Conservation (phyloP, 2,113 vertebrate genomes). For the Tragelaphus buxtoni region DNA sequence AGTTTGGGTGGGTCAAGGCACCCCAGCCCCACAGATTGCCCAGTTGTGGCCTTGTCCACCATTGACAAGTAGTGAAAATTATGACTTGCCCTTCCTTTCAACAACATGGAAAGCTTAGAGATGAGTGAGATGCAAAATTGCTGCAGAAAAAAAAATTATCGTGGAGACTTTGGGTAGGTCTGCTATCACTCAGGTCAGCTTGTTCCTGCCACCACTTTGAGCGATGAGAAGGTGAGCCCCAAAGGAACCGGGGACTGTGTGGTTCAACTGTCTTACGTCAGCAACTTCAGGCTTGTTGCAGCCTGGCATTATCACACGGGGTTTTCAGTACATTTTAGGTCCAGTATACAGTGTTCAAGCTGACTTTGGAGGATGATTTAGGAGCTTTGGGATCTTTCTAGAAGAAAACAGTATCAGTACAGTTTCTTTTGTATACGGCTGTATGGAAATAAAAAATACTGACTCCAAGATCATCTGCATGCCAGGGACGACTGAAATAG, state of each 20-base stretch:
- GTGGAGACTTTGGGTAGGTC: background rate
- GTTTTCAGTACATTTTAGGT: background rate
- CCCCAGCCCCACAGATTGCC: background rate
- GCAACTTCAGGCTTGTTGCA: too few species aligned
- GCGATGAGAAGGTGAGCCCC: background rate
- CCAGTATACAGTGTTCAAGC: background rate
- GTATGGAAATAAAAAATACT: background rate
- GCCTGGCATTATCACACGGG: fast-evolving
- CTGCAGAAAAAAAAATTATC: background rate
- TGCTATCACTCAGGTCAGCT: background rate
- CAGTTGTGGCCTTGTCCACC: background rate
- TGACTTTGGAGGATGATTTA: background rate
- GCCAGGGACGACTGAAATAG: background rate
- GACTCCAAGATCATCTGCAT: background rate
- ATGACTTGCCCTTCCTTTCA: background rate
- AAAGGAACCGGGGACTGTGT: fast-evolving
- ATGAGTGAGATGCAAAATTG: background rate
- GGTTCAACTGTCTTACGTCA: fast-evolving
- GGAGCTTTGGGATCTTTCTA: background rate
- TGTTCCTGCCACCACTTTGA: background rate
- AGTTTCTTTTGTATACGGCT: background rate
- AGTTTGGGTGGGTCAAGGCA: background rate
- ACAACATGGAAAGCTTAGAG: background rate
- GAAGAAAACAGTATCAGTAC: background rate
- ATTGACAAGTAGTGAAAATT: background rate